phyloP scores from a whole-genome alignment of 2,797 vertebrate species.

The Gouania willdenowi region DNA sequence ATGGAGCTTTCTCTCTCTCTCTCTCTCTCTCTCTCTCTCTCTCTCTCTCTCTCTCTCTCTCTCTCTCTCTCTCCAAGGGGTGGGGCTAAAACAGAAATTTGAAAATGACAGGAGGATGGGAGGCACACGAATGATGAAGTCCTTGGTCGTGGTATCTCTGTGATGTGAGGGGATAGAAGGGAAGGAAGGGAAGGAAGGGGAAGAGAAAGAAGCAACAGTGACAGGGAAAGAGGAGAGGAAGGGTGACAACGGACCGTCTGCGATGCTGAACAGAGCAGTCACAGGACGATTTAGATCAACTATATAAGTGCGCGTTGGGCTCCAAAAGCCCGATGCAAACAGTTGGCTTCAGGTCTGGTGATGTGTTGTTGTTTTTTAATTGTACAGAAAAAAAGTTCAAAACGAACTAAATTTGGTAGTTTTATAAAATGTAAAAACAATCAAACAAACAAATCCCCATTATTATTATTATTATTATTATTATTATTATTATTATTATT shows the following conservation, averaged over 20 bases:
- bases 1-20: conserved; percentile 55
- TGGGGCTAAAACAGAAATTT: conserved; percentile 54
- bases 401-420: too few relatives aligned
- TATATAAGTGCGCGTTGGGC: conserved; percentile 27
- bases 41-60: conserved; percentile 35
- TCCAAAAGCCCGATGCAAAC: conserved; percentile 17
- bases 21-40: conserved; percentile 25
- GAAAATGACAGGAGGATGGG: conserved; percentile 71
- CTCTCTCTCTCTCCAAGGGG: conserved; percentile 52
- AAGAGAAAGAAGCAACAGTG: conserved; percentile 46
- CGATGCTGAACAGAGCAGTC: conserved; percentile 22
- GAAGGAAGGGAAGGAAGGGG: conserved; percentile 15
- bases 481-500: not conserved
- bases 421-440: too few relatives aligned
- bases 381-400: too few relatives aligned
- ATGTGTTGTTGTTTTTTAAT: not conserved
- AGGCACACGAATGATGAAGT: conserved; percentile 65
- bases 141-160: conserved; percentile 60
- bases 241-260: conserved; percentile 39
- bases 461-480: conserved; percentile 5
- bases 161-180: conserved; percentile 48
- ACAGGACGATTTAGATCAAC: conserved; percentile 22
- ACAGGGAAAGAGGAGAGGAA: conserved; percentile 29
- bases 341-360: conserved; percentile 32
- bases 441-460: too few relatives aligned